Conservation (phyloP, 2,888 invertebrate genomes). For the Cataglyphis rosenhaueri region DNA sequence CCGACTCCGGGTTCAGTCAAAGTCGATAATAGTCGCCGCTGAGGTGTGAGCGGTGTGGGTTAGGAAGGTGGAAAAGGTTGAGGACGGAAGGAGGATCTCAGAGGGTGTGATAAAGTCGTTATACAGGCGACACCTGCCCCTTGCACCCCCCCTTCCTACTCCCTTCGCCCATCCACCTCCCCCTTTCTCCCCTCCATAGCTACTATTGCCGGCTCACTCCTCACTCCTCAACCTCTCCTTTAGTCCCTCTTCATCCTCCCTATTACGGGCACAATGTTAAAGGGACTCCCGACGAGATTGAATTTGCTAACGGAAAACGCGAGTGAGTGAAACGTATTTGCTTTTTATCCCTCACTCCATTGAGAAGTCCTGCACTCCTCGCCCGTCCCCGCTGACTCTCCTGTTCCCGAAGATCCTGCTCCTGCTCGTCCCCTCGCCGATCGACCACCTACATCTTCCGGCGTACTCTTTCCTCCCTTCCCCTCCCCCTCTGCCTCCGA, state of each 20-base stretch:
- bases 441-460: slow-evolving; percentile 55
- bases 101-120: slow-evolving; percentile 83
- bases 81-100: slow-evolving; percentile 67
- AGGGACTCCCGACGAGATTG: slow-evolving; percentile 84
- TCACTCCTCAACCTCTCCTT: slow-evolving; percentile 73
- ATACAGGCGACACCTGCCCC: slow-evolving; percentile 83
- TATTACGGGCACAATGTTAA: slow-evolving; percentile 84
- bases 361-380: slow-evolving; percentile 78
- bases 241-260: slow-evolving; percentile 82
- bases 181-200: slow-evolving; percentile 51
- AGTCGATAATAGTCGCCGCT: slow-evolving; percentile 81
- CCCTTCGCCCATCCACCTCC: slow-evolving; percentile 55
- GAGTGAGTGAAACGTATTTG: slow-evolving; percentile 85
- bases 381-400: slow-evolving; percentile 51
- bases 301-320: slow-evolving; percentile 85
- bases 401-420: slow-evolving; percentile 57
- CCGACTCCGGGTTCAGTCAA: slow-evolving; percentile 77
- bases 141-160: slow-evolving; percentile 45
- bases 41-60: slow-evolving; percentile 75
- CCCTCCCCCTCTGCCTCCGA: slow-evolving; percentile 44
- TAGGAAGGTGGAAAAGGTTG: slow-evolving; percentile 75
- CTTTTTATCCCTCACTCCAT: slow-evolving; percentile 84
- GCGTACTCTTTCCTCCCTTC: slow-evolving; percentile 53
- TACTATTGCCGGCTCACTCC: slow-evolving; percentile 69
- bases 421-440: slow-evolving; percentile 53